Percentiles rank a stretch among this genome's conserved stretches.
Evolutionary conservation across 2,113 vertebrate genomes (phyloP).

Genomic region (Corythaeola cristata): DNA sequence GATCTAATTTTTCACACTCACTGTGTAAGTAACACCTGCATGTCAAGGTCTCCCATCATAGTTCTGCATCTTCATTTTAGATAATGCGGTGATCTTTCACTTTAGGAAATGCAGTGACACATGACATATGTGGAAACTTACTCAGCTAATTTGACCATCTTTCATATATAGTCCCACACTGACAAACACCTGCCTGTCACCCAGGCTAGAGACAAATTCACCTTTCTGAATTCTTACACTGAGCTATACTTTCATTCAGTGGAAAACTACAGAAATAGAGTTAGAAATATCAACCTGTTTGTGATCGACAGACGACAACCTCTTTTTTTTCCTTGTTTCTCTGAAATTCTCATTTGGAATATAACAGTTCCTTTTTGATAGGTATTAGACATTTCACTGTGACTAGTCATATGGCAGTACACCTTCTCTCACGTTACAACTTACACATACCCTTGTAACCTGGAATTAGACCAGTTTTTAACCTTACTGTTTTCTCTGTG

Average conservation of each 20-base stretch:
- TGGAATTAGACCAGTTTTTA: background rate
- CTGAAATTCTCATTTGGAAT: background rate
- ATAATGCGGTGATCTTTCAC: background rate
- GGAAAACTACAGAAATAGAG: background rate
- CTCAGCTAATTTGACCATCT: conserved; percentile 50
- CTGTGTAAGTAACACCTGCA: background rate
- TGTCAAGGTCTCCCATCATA: background rate
- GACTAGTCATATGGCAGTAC: background rate
- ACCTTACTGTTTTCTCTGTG: background rate
- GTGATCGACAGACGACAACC: background rate
- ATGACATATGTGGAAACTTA: conserved; percentile 38
- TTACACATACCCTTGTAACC: background rate
- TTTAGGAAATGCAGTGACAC: conserved; percentile 13
- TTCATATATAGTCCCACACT: background rate
- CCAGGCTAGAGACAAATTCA: background rate
- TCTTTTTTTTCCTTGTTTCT: background rate
- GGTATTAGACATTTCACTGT: background rate
- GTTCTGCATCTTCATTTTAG: conserved; percentile 22
- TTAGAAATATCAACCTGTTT: background rate
- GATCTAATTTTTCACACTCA: conserved; percentile 27
- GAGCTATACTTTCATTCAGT: background rate
- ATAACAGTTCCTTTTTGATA: background rate
- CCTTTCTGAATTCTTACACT: background rate
- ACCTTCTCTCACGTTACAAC: background rate
- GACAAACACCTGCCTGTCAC: conserved; percentile 47